phyloP scores from a whole-genome alignment of 2,113 vertebrate genomes.

The Perognathus longimembris region DNA sequence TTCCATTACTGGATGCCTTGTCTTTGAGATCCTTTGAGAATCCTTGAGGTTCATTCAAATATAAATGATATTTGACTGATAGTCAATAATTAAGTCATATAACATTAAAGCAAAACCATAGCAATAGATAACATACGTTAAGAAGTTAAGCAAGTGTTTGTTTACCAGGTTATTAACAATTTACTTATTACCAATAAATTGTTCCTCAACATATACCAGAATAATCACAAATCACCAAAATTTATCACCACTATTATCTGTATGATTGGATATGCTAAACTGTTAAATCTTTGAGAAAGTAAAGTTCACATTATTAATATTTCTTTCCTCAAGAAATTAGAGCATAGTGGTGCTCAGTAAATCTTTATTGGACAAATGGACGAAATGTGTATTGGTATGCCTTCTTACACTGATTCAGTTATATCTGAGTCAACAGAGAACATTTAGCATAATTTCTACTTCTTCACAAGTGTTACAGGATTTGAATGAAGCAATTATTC shows the following conservation, averaged over 20 bases:
- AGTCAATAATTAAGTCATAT: constrained; percentile 12
- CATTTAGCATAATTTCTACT: constrained; percentile 44
- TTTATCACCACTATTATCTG: background rate
- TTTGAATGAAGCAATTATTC: constrained; percentile 30
- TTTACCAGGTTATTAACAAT: background rate
- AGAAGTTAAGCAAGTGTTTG: background rate
- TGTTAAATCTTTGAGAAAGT: background rate
- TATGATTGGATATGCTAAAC: background rate
- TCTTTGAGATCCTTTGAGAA: constrained; percentile 27
- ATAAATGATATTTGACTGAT: background rate
- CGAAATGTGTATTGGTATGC: constrained; percentile 34
- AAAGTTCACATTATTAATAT: background rate
- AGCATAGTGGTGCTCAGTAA: background rate
- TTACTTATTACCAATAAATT: background rate
- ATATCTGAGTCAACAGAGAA: constrained; percentile 27
- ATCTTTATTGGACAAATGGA: background rate
- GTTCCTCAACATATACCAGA: background rate
- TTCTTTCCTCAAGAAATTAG: background rate
- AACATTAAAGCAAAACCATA: background rate
- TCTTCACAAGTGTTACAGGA: constrained; percentile 20
- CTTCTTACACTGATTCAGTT: background rate
- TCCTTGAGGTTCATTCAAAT: background rate
- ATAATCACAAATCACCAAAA: background rate
- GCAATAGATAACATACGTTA: background rate
- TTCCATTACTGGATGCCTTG: background rate